Evolutionary conservation across 2,797 vertebrate genomes (phyloP).

Genomic region (Choloepus didactylus): DNA sequence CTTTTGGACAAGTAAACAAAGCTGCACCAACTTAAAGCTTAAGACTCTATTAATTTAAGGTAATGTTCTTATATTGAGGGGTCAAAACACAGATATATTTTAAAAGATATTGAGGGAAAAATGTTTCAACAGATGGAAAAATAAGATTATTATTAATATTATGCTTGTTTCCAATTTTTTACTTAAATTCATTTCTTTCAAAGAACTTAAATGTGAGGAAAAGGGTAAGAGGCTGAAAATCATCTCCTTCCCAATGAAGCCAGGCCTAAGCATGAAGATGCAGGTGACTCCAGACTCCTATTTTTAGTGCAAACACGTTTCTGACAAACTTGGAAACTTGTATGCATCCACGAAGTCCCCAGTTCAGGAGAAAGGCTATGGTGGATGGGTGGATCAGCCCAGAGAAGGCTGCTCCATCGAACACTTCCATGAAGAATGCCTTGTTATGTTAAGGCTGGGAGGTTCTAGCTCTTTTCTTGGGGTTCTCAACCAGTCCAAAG

Average conservation of each 20-base stretch:
- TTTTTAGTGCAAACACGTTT: background rate
- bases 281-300: background rate
- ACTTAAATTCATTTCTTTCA: constrained; percentile 12
- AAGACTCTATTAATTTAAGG: background rate
- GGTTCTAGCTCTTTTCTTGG: background rate
- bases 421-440: background rate
- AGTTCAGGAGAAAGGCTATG: background rate
- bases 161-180: no score
- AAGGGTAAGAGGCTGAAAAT: constrained; percentile 29
- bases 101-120: background rate
- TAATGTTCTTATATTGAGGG: background rate
- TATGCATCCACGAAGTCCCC: background rate
- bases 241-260: background rate
- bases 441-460: background rate
- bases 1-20: background rate
- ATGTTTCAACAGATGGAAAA: background rate
- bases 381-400: background rate
- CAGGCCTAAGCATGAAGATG: background rate
- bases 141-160: background rate
- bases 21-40: background rate
- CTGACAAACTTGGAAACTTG: background rate
- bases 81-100: constrained; percentile 38
- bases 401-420: background rate
- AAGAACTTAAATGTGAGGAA: background rate
- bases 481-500: background rate